Base-by-base conservation (phyloP, 2,797 vertebrate genomes). In the Darevskia nairensis region DNA sequence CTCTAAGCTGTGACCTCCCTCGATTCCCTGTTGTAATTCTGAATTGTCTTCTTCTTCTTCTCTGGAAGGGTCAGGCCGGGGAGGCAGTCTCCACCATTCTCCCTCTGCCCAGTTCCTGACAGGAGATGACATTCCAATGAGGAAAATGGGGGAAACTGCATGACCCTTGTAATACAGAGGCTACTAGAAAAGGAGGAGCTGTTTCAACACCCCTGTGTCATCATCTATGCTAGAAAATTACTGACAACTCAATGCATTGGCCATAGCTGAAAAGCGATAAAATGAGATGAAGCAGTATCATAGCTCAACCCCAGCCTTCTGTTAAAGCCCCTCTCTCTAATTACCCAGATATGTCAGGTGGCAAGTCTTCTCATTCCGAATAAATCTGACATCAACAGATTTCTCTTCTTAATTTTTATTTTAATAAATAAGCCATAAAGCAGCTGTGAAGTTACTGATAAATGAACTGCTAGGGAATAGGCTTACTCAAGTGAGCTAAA, bases 401-500 rank as follows among this genome's bases (percentile, higher is more conserved):
- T 92, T 89, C 79, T 94, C n/a, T 82, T 86, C 77, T 83, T 94
- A 88, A 76, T 91, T 94, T 94, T 95, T 90, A 80, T 75, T 92
- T 93, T 93, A 93, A 88, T 93, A 95, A 94, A 64, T 87, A 94
- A 94, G 66, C 86, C 79, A 83, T 85, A 90, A 4, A 88, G 76
- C 77, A 92, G 81, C 92, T 95, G 74, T 87, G 82, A 94, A 92
- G 66, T 92, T 92, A 89, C 92, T 95, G 93, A 93, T 96, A 94
- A 94, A 61, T 61, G 93, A 90, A 92, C 89, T 82, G 23, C 86
- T 93, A 91, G 76, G 87, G 93, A 95, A 93, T 91, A 90, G 79
- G 90, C 94, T 95, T 94, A 93, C 76, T 95, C 64, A 92, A 89
- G 90, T 88, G 92, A 93, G 86, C 91, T 92, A 94, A 95, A 94